phyloP scores from a whole-genome alignment of 2,113 vertebrate genomes.

The Mohoua ochrocephala region DNA sequence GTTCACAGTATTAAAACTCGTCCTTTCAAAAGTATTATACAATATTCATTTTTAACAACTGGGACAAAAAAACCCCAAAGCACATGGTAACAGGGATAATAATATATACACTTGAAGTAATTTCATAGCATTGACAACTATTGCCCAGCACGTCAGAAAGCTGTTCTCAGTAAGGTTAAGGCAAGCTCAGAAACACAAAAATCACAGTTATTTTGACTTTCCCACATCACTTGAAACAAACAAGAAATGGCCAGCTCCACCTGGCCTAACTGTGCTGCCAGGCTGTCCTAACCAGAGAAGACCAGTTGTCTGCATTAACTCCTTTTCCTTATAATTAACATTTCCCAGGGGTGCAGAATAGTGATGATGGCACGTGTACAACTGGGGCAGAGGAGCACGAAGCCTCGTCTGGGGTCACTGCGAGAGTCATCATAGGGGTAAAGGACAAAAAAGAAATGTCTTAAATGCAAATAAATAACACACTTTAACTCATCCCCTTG shows the following conservation, averaged over 20 bases:
- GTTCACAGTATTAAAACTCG: neutral
- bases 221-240: neutral
- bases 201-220: neutral
- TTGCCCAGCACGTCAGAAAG: neutral
- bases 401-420: neutral
- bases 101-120: neutral
- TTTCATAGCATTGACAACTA: neutral
- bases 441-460: neutral
- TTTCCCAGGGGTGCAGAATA: neutral
- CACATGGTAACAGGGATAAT: neutral
- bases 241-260: fast-evolving
- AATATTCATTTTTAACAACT: neutral
- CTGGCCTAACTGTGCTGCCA: neutral
- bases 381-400: neutral
- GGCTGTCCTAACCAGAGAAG: neutral
- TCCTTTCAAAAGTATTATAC: neutral
- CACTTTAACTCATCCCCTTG: neutral
- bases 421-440: fast-evolving
- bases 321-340: neutral
- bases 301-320: neutral
- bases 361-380: fast-evolving
- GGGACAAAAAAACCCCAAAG: neutral
- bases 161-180: neutral
- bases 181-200: neutral
- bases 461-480: neutral